Base-by-base conservation (phyloP, 1,140 invertebrate genomes). In the Drosophila ogumai region DNA sequence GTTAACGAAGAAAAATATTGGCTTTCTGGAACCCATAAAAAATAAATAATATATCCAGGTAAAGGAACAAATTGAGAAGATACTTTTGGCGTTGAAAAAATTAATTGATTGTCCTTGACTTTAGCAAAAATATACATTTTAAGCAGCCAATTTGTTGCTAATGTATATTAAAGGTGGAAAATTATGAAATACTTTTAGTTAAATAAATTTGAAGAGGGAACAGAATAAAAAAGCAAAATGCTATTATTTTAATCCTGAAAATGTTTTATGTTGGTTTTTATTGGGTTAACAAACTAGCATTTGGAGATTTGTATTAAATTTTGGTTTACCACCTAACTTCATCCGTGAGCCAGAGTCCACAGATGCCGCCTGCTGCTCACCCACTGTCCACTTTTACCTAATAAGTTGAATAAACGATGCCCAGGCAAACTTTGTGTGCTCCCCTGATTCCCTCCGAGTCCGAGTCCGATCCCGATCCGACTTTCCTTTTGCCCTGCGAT, bases 371-470 rank as follows among this genome's bases (percentile, higher is more conserved):
- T n/a, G n/a, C 40, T 56, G 36, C 59, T 76, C 44, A 38, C 65
- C 78, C 52, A 82, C 56, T 65, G 78, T 64, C 75, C 82, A 65
- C 65, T 79, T 77, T 87, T 61, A 65, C 60, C 80, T 87, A 87
- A 87, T 87, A 84, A 84, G 46, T 80, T 61, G 67, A n/a, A 88
- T 84, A 88, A 84, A 84, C 73, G 68, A 58, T 46, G 52, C 41
- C 52, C 65, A 41, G 25, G 36, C 8, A 38, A 52, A 74, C 49
- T 22, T 17, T 47, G 55, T 40, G 22, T 40, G 25, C 34, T 56
- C 58, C 50, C 32, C 36, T 59, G 58, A 49, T n/a, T 12, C 7
- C 17, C 43, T 41, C 22, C 2, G 58, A 38, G 34, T 19, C 34
- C n/a, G 46, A 13, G 2, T 19, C 17, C 19, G 60, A 44, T n/a